phyloP scores from a whole-genome alignment of 2,797 vertebrate genomes.

The Catharus ustulatus region DNA sequence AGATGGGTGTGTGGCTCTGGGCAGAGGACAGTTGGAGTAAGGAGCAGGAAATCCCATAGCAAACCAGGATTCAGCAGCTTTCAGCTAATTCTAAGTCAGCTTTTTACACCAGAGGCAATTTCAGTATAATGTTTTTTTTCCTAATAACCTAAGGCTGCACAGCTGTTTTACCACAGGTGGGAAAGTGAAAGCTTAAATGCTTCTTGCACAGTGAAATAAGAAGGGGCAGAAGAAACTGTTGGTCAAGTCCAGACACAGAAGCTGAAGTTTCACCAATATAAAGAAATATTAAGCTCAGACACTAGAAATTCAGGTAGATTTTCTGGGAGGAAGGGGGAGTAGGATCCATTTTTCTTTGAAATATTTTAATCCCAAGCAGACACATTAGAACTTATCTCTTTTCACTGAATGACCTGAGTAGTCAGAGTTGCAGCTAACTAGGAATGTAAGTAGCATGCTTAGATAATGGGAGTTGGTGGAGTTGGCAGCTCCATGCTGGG shows the following conservation, averaged over 20 bases:
- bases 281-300: background rate
- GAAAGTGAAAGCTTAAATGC: background rate
- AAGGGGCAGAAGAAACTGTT: background rate
- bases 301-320: background rate
- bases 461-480: background rate
- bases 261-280: background rate
- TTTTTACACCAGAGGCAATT: background rate
- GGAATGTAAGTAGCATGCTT: background rate
- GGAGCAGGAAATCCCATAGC: background rate
- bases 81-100: background rate
- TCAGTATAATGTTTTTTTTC: background rate
- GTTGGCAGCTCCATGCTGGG: background rate
- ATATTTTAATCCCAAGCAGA: background rate
- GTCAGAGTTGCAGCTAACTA: background rate
- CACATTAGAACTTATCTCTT: background rate
- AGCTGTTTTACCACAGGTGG: background rate
- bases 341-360: background rate
- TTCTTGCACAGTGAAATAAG: background rate
- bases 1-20: background rate
- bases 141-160: background rate
- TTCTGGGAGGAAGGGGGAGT: fast-evolving
- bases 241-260: background rate
- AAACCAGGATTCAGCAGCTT: background rate
- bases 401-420: background rate
- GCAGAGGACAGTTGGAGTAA: background rate